Base-by-base conservation (phyloP, 2,888 invertebrate genomes). In the Uloborus plumipes region DNA sequence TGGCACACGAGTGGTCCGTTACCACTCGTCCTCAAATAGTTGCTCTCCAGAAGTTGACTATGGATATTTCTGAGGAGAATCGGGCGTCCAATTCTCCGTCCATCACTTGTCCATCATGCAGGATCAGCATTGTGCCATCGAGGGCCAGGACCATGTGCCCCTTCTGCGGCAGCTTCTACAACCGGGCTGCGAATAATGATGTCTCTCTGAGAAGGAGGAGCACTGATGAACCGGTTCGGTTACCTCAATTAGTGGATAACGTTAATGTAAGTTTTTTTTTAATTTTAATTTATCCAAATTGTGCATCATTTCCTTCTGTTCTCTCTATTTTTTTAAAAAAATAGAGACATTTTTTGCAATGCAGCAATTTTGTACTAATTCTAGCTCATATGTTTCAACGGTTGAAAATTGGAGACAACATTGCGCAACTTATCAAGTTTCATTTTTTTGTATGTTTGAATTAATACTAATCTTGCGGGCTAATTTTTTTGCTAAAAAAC, bases 131-230 rank as follows among this genome's bases (percentile, higher is more conserved):
- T 14, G 85, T 78, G 47, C 75, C 78, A 15, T 73, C 79, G 7
- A 64, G 86, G 58, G 76, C 84, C 7, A 77, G 86, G 0, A 70
- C 86, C 18, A 86, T 87, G 84, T 87, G 87, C 75, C 87, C 87
- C 7, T 87, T 87, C 79, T 87, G 87, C 73, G 87, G 87, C 3
- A 85, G 79, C 65, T 87, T 87, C 83, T 87, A 87, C 84, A 85
- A 86, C 82, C 66, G 81, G 58, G 83, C 77, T 13, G 85, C 85
- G 13, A 78, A 86, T 26, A 69, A 55, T 51, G 75, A 84, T 51
- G 74, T 84, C 11, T 67, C 82, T 49, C 83, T 86, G 67, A 75
- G 81, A 74, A 82, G 72, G 67, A 72, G 71, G 20, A 62, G 70
- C 26, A 22, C 75, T 4, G 79, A 81, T 47, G 77, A 85, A 9